Evolutionary conservation across 2,113 vertebrate genomes (phyloP), one percentile per base, ranked within the genome.

Genomic region (Phrynosoma platyrhinos): DNA sequence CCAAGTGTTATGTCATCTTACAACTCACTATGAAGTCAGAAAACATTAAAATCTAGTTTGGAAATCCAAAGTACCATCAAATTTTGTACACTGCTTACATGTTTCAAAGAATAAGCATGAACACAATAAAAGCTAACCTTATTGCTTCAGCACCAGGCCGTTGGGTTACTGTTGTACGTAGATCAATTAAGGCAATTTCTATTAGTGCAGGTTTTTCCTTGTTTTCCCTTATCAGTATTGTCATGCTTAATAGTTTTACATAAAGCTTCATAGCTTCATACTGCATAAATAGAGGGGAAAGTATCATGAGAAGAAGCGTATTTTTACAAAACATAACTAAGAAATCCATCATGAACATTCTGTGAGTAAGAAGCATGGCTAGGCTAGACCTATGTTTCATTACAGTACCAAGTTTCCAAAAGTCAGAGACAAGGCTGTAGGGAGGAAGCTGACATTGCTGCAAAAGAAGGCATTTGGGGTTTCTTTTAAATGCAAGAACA

Each of bases 141-240:
- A 99, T 94, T 93, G 99, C 98, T 96, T 99, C 98, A 88, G 98
- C 99, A 92, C 98, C 98, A 53, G 99, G 96, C 91, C 99, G 97
- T 88, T 99, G 98, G 1, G 98, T 96, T 92, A 99, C 95, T 18
- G 94, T 95, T 79, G 98, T 98, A 91, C 97, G 96, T 86, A 99
- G 96, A 92, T 97, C 97, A 90, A 96, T 94, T 83, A 99, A 96
- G n/a, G 98, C 97, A 94, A 99, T 94, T 91, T 96, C 96, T 94
- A 99, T 95, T 86, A 99, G 97, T 87, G 98, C 97, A 30, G 98
- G 95, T 91, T 96, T 97, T 92, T 97, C 95, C 74, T 94, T 95
- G 69, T 96, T 94, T 95, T 99, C 98, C 95, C 98, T 98, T 91
- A 99, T 94, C 58, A 97, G 96, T 90, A 99, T 27, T 25, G 97